Conservation (phyloP, 1,140 invertebrate genomes). For the Drosophila navojoa region DNA sequence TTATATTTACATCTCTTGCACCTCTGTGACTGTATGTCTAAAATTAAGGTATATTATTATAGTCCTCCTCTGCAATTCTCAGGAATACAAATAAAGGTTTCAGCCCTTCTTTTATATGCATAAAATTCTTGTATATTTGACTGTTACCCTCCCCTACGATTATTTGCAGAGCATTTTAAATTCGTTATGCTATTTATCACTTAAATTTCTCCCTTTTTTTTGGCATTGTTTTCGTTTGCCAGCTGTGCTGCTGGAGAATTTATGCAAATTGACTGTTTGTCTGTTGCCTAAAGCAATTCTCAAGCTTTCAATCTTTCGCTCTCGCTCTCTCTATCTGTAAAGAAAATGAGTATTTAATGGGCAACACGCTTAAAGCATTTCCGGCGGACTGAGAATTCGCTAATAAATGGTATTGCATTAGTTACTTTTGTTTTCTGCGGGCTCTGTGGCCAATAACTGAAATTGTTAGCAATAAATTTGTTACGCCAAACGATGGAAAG, state of each 20-base stretch:
- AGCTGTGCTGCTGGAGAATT: conserved; percentile 49
- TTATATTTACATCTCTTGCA: too few species aligned
- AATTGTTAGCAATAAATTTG: conserved; percentile 55
- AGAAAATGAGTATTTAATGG: conserved; percentile 60
- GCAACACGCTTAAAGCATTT: conserved; percentile 53
- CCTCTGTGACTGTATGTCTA: too few species aligned
- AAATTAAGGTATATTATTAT: too few species aligned
- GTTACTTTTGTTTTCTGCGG: background rate
- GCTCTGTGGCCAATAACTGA: conserved; percentile 37
- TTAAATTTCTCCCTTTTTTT: background rate
- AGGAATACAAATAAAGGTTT: too few species aligned
- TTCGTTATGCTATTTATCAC: background rate
- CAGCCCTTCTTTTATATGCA: too few species aligned
- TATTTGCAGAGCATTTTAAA: conserved; percentile 8
- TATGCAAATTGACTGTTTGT: conserved; percentile 63
- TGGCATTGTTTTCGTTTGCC: conserved; percentile 38
- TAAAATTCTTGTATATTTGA: too few species aligned
- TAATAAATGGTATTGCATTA: conserved; percentile 35
- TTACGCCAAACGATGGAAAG: conserved; percentile 27
- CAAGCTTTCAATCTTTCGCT: background rate
- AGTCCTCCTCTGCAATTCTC: too few species aligned
- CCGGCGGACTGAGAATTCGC: conserved; percentile 23
- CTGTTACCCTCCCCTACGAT: too few species aligned
- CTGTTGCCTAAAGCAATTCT: conserved; percentile 31
- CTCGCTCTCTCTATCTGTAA: background rate